phyloP scores from a whole-genome alignment of 1,140 invertebrate species.

The Meloidogyne exigua region DNA sequence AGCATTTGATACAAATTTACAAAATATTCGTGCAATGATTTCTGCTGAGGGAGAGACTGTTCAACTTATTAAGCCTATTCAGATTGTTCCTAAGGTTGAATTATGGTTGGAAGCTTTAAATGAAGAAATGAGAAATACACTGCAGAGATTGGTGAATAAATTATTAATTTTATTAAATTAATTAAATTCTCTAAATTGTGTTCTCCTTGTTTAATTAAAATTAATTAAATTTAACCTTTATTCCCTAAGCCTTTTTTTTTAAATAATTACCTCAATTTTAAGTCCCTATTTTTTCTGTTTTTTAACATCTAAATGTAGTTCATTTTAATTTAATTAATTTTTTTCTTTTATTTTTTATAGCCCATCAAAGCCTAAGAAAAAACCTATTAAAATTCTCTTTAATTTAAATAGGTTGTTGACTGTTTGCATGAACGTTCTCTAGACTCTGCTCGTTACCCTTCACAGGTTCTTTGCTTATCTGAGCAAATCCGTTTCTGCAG shows the following conservation, averaged over 20 bases:
- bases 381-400: too few species aligned
- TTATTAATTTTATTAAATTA: neutral
- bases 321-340: too few species aligned
- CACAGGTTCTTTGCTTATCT: conserved; percentile 72
- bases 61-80: conserved; percentile 74
- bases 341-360: too few species aligned
- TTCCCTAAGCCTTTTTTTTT: too few species aligned
- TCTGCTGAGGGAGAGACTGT: conserved; percentile 82
- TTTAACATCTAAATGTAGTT: too few species aligned
- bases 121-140: conserved; percentile 77
- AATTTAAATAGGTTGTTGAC: conserved; percentile 65
- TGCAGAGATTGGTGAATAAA: conserved; percentile 69
- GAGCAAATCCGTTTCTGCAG: conserved; percentile 78
- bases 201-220: too few species aligned
- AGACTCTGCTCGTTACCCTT: conserved; percentile 78
- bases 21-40: conserved; percentile 75
- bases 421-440: conserved; percentile 72
- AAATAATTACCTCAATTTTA: too few species aligned
- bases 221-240: too few species aligned
- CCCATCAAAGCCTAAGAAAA: too few species aligned
- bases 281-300: too few species aligned
- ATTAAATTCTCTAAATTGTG: neutral
- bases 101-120: conserved; percentile 79
- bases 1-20: conserved; percentile 70
- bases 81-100: conserved; percentile 79